Evolutionary conservation across 2,888 invertebrate genomes (phyloP).

Genomic region (Diaperis boleti): DNA sequence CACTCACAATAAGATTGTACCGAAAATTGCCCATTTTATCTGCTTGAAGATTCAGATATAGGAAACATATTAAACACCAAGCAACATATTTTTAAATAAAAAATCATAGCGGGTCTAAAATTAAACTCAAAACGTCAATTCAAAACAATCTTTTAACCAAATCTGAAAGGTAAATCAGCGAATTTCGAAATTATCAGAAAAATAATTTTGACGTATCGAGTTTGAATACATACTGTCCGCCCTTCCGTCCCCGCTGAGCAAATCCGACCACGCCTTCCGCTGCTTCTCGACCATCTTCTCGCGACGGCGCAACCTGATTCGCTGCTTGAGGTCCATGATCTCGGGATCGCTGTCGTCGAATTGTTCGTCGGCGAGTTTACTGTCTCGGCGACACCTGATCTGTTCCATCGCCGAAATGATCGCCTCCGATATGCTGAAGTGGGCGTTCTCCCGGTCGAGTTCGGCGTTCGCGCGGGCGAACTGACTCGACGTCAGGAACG

Average conservation of each 20-base stretch:
- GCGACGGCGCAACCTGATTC: constrained; percentile 72
- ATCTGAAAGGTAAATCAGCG: too few species aligned
- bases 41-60: too few species aligned
- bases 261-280: constrained; percentile 56
- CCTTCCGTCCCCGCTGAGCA: constrained; percentile 66
- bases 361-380: constrained; percentile 67
- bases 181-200: too few species aligned
- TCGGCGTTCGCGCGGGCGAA: constrained; percentile 80
- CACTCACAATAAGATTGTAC: too few species aligned
- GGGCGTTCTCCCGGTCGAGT: constrained; percentile 86
- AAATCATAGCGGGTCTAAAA: too few species aligned
- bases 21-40: too few species aligned
- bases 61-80: too few species aligned
- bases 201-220: too few species aligned
- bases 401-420: constrained; percentile 86
- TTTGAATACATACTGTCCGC: constrained; percentile 69
- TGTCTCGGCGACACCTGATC: constrained; percentile 72
- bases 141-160: too few species aligned
- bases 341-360: constrained; percentile 76
- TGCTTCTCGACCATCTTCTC: constrained; percentile 68
- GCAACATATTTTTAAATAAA: too few species aligned
- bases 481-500: constrained; percentile 79
- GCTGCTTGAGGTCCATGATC: constrained; percentile 73
- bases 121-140: too few species aligned
- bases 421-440: constrained; percentile 87